Percentiles rank a stretch among this genome's conserved stretches.
These are phyloP conservation scores for Patella pellucida DNA, from an alignment of 2,888 invertebrate species.

Conservation along the genomic window DNA sequence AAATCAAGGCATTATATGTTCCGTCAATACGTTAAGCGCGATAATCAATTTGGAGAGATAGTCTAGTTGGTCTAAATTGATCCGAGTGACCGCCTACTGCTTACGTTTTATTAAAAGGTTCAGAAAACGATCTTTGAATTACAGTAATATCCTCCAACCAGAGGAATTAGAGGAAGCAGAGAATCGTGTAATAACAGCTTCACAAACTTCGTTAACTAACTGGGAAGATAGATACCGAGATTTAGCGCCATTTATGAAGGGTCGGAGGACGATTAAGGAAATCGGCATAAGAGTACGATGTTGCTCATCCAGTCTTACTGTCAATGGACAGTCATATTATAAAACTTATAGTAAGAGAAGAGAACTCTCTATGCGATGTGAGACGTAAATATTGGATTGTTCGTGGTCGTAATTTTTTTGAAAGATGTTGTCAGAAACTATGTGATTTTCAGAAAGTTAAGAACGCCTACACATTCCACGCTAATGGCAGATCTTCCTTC, in stretches of 20 bases:
- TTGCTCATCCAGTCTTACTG: conserved; percentile 16
- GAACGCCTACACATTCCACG: conserved; percentile 10
- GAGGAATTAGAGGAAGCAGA: conserved; percentile 7
- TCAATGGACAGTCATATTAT: conserved; percentile 1
- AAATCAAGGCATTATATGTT: not conserved
- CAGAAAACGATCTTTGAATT: not conserved
- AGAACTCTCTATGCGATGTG: conserved; percentile 18
- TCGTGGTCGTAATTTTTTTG: conserved; percentile 14
- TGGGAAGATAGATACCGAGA: not conserved
- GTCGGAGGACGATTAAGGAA: conserved; percentile 23
- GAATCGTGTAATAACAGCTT: not conserved
- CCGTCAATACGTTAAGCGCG: not conserved
- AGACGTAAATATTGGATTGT: conserved; percentile 20
- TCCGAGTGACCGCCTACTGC: conserved; percentile 19
- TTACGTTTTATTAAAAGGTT: not conserved
- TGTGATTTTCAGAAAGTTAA: conserved; percentile 14
- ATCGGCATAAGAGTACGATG: conserved; percentile 2
- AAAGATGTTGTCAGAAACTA: conserved; percentile 15
- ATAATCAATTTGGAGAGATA: conserved; percentile 10
- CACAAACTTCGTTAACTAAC: conserved; percentile 11
- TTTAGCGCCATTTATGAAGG: conserved; percentile 19
- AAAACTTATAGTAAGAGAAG: conserved; percentile 10
- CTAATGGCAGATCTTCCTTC: conserved; percentile 21
- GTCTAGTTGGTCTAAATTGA: conserved; percentile 17
- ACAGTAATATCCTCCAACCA: not conserved